Base-by-base conservation (phyloP, 2,888 invertebrate genomes). In the Neoascia interrupta region DNA sequence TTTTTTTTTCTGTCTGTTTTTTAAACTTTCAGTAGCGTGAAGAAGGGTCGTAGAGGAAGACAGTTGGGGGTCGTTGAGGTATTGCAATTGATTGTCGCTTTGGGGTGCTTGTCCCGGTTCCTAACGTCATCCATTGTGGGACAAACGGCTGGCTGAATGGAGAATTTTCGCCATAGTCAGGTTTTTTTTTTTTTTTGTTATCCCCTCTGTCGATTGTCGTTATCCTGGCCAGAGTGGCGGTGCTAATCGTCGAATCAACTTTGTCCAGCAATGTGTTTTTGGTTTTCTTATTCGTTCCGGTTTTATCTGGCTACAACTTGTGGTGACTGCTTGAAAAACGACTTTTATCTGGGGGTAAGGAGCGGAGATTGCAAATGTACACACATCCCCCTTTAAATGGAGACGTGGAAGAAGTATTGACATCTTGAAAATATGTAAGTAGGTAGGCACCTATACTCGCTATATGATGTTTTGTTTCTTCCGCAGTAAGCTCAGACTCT, bases 171-270 rank as follows among this genome's bases (percentile, higher is more conserved):
- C 47, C 63, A 51, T 54, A 49, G 68, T 36, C 56, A 45, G 56
- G 34, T 51, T 75, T 68, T 63, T 56, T 58, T 31, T 15, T 6
- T 31, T 31, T 31, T 31, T 31, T 31, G 8, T n/a, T 5, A 2
- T 31, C 8, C 31, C 8, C 31, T n/a, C 23, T 60, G 58, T 70
- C 69, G 34, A 56, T 75, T 61, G 34, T 56, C 61, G 54, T 66
- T 60, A 54, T 60, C 61, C 75, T 54, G 49, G 26, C 18, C 28
- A 13, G 51, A 75, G 56, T 69, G 63, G 49, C 47, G 37, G 53
- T 43, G 45, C 69, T 75, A 69, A 69, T 75, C 69, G 69, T 45
- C 63, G 63, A 64, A 58, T 58, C 45, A 53, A 61, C 43, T 60
- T 70, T 60, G 49, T 51, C 60, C 43, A 63, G 63, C 53, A 64